Percentiles rank a stretch among this genome's conserved stretches.
Evolutionary conservation across 2,888 invertebrate genomes (phyloP).

Genomic region (Eupeodes luniger): DNA sequence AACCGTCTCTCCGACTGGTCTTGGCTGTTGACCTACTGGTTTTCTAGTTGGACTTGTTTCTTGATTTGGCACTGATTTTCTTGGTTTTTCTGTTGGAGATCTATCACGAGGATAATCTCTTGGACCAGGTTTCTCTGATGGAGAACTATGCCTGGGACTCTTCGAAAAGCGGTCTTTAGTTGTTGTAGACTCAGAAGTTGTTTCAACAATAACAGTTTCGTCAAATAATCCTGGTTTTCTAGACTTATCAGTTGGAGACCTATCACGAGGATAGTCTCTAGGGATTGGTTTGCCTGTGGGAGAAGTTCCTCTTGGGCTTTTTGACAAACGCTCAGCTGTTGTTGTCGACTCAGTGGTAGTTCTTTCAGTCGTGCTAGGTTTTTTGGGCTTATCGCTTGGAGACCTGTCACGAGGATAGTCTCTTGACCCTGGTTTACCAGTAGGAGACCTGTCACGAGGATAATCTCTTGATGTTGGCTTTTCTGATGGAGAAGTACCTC

Average conservation of each 20-base stretch:
- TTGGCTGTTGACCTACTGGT: constrained; percentile 13
- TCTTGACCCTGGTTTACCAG: constrained; percentile 23
- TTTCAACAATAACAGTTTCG: constrained; percentile 11
- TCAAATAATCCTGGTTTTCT: neutral
- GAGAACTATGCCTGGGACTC: constrained; percentile 28
- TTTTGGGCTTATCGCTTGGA: neutral
- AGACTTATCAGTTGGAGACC: constrained; percentile 41
- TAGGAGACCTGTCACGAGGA: constrained; percentile 48
- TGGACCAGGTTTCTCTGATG: constrained; percentile 16
- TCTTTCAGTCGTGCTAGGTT: neutral
- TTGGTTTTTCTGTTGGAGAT: constrained; percentile 50
- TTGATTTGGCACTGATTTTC: neutral
- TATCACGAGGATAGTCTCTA: constrained; percentile 18
- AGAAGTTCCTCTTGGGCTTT: neutral
- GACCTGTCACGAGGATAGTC: constrained; percentile 1
- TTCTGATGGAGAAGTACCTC: neutral
- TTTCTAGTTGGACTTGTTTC: constrained; percentile 56
- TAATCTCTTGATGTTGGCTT: neutral
- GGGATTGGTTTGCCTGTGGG: neutral
- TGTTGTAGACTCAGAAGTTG: neutral
- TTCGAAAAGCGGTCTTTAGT: neutral
- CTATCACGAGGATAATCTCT: constrained; percentile 24
- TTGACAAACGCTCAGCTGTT: neutral
- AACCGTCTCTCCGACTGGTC: constrained; percentile 19
- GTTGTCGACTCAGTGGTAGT: neutral